Base-by-base conservation (phyloP, 2,113 vertebrate species). In the Bungarus multicinctus region DNA sequence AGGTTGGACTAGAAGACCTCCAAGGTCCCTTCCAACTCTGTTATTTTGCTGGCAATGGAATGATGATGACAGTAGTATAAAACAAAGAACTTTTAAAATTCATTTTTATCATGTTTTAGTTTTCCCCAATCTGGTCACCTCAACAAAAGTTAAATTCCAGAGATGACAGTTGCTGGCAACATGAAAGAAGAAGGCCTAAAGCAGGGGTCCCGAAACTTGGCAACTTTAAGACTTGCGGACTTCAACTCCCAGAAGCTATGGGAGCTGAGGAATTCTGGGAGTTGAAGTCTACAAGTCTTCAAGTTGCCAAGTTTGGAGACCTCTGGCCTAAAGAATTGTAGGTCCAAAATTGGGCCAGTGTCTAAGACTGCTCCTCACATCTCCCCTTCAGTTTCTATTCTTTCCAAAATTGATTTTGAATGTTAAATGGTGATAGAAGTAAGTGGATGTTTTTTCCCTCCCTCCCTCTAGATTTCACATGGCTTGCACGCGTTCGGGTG, bases 401-500 rank as follows among this genome's bases (percentile, higher is more conserved):
- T 74, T 74, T 22, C n/a, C 1, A 34, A 52, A 16, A 23, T 5
- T 50, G 81, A 23, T 23, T 18, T 55, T 43, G 39, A 7, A 23
- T 5, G 11, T 50, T 53, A 25, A 52, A 25, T 39, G 14, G n/a
- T 3, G 2, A 20, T 93, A 89, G 89, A 94, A 87, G 8, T 90
- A 60, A 16, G 87, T 2, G 92, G 16, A 0, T 0, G 12, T 45
- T 53, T 39, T 39, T 60, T 7, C 6, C 18, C 54, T 2, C 57
- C 14, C 58, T n/a, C 1, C 43, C 30, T 39, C 52, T 85, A 99
- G 99, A 99, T 90, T 97, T 99, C 93, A 98, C 98, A 92, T 98
- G 98, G 98, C 96, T 99, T 45, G 98, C 98, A 50, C 98, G 96
- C 94, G 97, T 98, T 9, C 95, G 97, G 27, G 99, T 99, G 93